Conservation (phyloP, 2,888 invertebrate genomes). For the Cephus pygmeus region DNA sequence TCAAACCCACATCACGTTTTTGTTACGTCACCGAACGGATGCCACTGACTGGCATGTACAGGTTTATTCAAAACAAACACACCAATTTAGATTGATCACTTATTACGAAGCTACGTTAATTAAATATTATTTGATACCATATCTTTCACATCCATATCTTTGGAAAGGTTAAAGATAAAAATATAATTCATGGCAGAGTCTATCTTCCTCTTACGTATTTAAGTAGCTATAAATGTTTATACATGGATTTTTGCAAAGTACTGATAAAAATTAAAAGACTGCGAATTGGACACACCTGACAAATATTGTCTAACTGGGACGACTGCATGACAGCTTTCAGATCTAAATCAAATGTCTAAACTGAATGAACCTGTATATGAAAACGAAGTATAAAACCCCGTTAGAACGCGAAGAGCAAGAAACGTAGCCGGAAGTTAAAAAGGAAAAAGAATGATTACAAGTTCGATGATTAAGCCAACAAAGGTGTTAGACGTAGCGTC, state of each 20-base stretch:
- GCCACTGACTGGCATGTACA: neutral
- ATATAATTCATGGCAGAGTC: neutral
- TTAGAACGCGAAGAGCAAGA: too few relatives aligned
- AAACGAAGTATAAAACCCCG: neutral
- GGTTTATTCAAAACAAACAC: neutral
- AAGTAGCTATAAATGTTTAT: neutral
- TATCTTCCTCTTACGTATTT: neutral
- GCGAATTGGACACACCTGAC: neutral
- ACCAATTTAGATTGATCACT: neutral
- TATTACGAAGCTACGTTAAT: neutral
- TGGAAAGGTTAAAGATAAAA: neutral
- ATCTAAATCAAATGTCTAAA: neutral
- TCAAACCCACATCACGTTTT: neutral
- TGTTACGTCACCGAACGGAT: neutral
- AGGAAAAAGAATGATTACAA: too few relatives aligned
- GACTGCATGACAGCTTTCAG: neutral
- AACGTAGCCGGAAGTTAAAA: too few relatives aligned
- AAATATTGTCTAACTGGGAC: neutral
- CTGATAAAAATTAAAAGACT: neutral
- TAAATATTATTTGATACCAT: neutral
- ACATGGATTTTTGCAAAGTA: neutral
- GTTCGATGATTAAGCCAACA: too few relatives aligned
- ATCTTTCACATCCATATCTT: neutral
- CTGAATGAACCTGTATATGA: neutral
- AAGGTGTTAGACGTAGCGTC: too few relatives aligned